phyloP scores from a whole-genome alignment of 2,113 vertebrate genomes.

The Xyrauchen texanus region DNA sequence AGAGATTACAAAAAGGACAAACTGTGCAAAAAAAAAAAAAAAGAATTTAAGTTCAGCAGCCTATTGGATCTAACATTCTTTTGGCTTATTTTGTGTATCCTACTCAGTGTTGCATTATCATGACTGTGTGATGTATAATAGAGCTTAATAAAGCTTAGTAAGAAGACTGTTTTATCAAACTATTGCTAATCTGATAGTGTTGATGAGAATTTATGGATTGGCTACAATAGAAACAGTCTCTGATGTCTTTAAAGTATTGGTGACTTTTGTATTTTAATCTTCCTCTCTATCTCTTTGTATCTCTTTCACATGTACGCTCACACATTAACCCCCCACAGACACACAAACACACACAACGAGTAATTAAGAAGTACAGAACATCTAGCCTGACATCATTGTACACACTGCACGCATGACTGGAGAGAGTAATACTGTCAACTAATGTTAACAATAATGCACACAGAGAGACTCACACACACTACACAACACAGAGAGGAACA shows the following conservation, averaged over 20 bases:
- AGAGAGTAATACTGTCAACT: slow-evolving; percentile 51
- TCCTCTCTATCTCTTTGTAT: not conserved
- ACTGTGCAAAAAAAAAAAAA: too few relatives aligned
- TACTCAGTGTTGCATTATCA: too few relatives aligned
- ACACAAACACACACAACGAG: slow-evolving; percentile 35
- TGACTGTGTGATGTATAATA: too few relatives aligned
- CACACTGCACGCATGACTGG: slow-evolving; percentile 50
- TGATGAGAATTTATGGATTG: not conserved
- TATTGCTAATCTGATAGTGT: too few relatives aligned
- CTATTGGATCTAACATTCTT: too few relatives aligned
- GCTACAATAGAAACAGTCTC: not conserved
- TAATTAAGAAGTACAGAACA: slow-evolving; percentile 51
- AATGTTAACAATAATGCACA: slow-evolving; percentile 40
- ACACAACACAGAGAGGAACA: slow-evolving; percentile 30
- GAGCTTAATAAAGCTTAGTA: too few relatives aligned
- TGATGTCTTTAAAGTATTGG: not conserved
- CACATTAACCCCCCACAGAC: slow-evolving; percentile 14
- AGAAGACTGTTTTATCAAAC: too few relatives aligned
- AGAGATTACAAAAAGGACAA: too few relatives aligned
- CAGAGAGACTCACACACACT: not conserved
- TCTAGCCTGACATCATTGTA: slow-evolving; percentile 46
- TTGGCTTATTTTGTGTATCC: too few relatives aligned
- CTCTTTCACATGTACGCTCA: not conserved
- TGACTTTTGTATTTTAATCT: not conserved
- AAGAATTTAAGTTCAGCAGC: too few relatives aligned